Conservation (phyloP, 2,888 invertebrate species). For the Apodemia hepburni region DNA sequence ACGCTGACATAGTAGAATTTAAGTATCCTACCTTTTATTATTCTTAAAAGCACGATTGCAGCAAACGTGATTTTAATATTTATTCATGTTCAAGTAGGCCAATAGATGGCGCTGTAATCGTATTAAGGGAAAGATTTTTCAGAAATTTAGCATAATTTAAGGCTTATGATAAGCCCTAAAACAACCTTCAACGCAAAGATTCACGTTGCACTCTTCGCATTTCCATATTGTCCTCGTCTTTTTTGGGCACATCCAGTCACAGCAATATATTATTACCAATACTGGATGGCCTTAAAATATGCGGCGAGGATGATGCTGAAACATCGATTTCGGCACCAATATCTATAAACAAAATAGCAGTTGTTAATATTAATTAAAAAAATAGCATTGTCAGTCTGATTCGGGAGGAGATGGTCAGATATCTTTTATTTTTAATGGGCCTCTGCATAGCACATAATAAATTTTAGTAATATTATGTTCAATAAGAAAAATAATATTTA, state of each 20-base stretch:
- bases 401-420: too few species aligned
- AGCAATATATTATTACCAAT: neutral
- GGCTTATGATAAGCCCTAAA: conserved; percentile 30
- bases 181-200: conserved; percentile 33
- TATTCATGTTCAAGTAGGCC: neutral
- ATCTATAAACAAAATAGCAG: neutral
- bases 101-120: neutral
- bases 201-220: conserved; percentile 32
- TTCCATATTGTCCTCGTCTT: conserved; percentile 33
- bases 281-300: neutral
- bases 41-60: neutral
- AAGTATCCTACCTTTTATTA: too few species aligned
- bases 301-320: neutral
- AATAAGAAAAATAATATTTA: neutral
- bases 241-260: conserved; percentile 31
- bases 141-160: neutral
- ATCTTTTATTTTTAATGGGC: too few species aligned
- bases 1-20: too few species aligned
- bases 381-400: too few species aligned
- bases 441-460: too few species aligned
- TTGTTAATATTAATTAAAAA: neutral
- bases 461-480: neutral
- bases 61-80: neutral
- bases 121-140: neutral
- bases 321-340: neutral